These are phyloP conservation scores for Shargacucullia verbasci DNA, from an alignment of 2,888 invertebrate genomes.

Conservation along the genomic window DNA sequence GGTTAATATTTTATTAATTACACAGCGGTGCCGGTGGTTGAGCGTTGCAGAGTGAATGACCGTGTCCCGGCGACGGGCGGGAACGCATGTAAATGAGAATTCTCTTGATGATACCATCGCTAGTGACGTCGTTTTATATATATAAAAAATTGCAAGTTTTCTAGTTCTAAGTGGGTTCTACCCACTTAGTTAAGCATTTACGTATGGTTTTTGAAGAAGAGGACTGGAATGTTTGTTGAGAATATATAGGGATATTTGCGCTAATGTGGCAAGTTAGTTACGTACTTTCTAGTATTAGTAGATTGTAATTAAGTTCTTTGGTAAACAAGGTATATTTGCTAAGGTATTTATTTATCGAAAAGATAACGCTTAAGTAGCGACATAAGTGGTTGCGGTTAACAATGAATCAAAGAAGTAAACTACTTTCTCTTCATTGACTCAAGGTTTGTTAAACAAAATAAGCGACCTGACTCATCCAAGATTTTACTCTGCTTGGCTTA, in stretches of 20 bases:
- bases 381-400: conserved; percentile 16
- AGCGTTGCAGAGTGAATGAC: conserved; percentile 63
- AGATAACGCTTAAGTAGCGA: conserved; percentile 22
- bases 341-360: background rate
- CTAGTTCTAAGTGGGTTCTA: conserved; percentile 29
- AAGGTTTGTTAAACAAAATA: conserved; percentile 21
- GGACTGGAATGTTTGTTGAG: conserved; percentile 4
- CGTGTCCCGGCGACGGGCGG: conserved; percentile 57
- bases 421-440: conserved; percentile 39
- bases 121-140: conserved; percentile 26
- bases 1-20: conserved; percentile 50
- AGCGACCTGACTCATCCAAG: conserved; percentile 21
- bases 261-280: conserved; percentile 5
- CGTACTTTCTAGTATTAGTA: too few relatives aligned
- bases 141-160: conserved; percentile 19
- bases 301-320: too few relatives aligned
- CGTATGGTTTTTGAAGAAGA: conserved; percentile 14
- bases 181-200: conserved; percentile 11
- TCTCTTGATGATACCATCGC: conserved; percentile 51
- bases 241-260: conserved; percentile 1
- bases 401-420: conserved; percentile 30
- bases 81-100: conserved; percentile 62
- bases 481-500: conserved; percentile 5
- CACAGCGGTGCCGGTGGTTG: conserved; percentile 33
- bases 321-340: too few relatives aligned